Evolutionary conservation across 2,113 vertebrate species (phyloP).

Genomic region (Chelonoidis abingdonii): DNA sequence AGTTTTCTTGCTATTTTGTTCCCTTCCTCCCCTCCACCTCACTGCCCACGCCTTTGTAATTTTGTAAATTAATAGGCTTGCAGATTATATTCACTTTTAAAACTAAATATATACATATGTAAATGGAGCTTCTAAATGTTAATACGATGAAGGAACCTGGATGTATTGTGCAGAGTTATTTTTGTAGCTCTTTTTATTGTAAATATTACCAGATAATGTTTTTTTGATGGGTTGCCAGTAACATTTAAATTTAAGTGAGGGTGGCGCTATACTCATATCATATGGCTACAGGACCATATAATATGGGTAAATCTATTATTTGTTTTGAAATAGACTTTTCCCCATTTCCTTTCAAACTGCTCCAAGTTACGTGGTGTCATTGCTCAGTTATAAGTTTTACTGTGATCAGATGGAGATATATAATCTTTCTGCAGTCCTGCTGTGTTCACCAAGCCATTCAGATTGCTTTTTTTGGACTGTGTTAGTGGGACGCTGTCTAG

Average conservation of each 20-base stretch:
- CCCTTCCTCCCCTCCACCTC: conserved; percentile 24
- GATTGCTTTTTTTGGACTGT: not conserved
- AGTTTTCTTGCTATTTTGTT: conserved; percentile 75
- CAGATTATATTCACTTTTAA: conserved; percentile 65
- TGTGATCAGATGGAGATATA: not conserved
- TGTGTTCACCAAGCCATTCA: not conserved
- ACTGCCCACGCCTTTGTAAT: not conserved
- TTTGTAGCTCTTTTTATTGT: not conserved
- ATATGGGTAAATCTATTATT: not conserved
- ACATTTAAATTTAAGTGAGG: not conserved
- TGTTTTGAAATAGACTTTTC: not conserved
- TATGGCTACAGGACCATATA: not conserved
- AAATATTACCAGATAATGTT: not conserved
- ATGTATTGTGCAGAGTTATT: conserved; percentile 22
- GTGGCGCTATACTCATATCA: not conserved
- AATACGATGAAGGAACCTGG: not conserved
- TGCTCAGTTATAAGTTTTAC: not conserved
- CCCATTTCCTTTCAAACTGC: not conserved
- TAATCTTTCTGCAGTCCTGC: conserved; percentile 13
- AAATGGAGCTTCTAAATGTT: conserved; percentile 40
- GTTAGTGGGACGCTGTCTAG: not conserved
- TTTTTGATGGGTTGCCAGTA: not conserved
- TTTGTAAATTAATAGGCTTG: conserved; percentile 72
- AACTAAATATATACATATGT: not conserved
- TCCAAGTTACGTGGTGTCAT: not conserved